Evolutionary conservation across 2,888 invertebrate species (phyloP).

Genomic region (Amaurobius ferox): DNA sequence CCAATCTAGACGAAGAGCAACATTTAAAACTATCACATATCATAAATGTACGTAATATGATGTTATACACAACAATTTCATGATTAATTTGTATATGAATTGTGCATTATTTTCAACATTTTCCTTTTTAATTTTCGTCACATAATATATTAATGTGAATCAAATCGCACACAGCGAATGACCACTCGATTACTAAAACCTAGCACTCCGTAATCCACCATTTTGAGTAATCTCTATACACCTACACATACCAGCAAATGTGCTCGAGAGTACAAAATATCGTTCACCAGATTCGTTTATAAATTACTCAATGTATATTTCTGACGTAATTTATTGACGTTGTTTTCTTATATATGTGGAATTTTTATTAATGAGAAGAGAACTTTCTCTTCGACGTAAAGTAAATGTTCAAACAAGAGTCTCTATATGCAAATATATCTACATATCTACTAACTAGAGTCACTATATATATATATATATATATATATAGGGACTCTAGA

Average conservation of each 20-base stretch:
- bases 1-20: conserved; percentile 5
- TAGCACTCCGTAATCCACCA: conserved; percentile 67
- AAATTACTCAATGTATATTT: too few species aligned
- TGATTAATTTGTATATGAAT: conserved; percentile 7
- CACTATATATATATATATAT: too few species aligned
- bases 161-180: conserved; percentile 31
- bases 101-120: conserved; percentile 1
- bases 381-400: too few species aligned
- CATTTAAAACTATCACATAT: conserved; percentile 45
- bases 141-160: conserved; percentile 21
- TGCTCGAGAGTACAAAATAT: conserved; percentile 21
- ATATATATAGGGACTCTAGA: too few species aligned
- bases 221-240: conserved; percentile 68
- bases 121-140: conserved; percentile 26
- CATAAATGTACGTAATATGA: conserved; percentile 39
- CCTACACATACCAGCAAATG: conserved; percentile 66
- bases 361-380: too few species aligned
- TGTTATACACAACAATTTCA: conserved; percentile 9
- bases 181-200: conserved; percentile 50
- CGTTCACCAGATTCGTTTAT: too few species aligned
- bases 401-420: too few species aligned
- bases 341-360: too few species aligned
- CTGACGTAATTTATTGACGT: too few species aligned
- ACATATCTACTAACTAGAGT: too few species aligned
- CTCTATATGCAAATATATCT: too few species aligned